A percentile compares a stretch with the other conserved stretches of the same genome.
Conservation (phyloP, 1,140 invertebrate species). For the Samia ricini region DNA sequence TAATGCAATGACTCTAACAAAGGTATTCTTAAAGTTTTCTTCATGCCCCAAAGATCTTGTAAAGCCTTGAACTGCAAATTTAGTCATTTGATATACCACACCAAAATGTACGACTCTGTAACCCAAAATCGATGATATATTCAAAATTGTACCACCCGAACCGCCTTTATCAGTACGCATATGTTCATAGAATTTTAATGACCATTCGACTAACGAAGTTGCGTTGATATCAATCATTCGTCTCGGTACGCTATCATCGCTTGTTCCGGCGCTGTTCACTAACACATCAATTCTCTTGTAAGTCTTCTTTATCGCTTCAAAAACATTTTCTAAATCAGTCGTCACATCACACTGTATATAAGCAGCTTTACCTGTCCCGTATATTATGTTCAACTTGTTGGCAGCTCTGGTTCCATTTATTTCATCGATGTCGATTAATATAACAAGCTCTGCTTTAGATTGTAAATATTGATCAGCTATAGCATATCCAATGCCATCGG, state of each 20-base stretch:
- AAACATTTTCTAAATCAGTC: conserved; percentile 63
- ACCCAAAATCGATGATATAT: conserved; percentile 81
- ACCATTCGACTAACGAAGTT: conserved; percentile 51
- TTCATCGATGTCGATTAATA: conserved; percentile 63
- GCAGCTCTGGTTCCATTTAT: conserved; percentile 41
- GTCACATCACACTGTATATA: conserved; percentile 75
- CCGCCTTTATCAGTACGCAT: conserved; percentile 81
- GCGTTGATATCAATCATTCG: conserved; percentile 52
- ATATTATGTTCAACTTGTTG: conserved; percentile 61
- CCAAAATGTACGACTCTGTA: conserved; percentile 78
- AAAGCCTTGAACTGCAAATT: conserved; percentile 79
- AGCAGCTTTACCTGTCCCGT: conserved; percentile 61
- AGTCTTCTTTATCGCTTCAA: conserved; percentile 52
- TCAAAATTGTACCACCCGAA: conserved; percentile 81
- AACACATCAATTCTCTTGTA: conserved; percentile 79
- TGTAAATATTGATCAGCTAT: conserved; percentile 40
- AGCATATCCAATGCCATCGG: conserved; percentile 40
- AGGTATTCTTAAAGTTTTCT: conserved; percentile 75
- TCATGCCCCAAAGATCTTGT: conserved; percentile 75
- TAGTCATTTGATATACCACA: conserved; percentile 83
- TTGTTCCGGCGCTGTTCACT: conserved; percentile 80
- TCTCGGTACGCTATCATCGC: conserved; percentile 75
- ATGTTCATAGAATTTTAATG: conserved; percentile 50
- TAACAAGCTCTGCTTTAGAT: conserved; percentile 34
- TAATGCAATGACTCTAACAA: conserved; percentile 75